Percentiles rank a stretch among this genome's conserved stretches.
Evolutionary conservation across 2,888 invertebrate species (phyloP).

Genomic region (Tipula helvola): DNA sequence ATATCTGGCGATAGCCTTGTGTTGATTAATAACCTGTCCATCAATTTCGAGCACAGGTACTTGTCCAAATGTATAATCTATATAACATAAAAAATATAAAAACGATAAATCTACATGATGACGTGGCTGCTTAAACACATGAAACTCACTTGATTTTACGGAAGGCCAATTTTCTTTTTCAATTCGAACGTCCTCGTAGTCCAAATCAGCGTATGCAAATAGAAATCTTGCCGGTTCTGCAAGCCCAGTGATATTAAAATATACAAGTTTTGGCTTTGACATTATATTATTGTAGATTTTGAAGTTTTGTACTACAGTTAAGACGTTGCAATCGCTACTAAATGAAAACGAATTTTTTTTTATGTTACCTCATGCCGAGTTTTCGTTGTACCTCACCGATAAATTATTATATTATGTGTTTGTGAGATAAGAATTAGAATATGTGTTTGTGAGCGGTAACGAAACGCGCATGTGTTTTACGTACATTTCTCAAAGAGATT

Average conservation of each 20-base stretch:
- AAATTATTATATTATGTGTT: too few species aligned
- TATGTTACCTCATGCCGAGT: too few species aligned
- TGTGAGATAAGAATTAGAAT: too few species aligned
- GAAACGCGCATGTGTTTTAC: too few species aligned
- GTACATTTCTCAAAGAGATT: too few species aligned
- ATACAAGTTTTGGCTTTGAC: constrained; percentile 21
- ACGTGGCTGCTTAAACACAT: too few species aligned
- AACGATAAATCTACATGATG: too few species aligned
- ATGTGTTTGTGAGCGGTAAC: too few species aligned
- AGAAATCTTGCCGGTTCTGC: constrained; percentile 50
- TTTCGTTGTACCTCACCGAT: too few species aligned
- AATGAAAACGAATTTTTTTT: too few species aligned
- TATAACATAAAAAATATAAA: neutral
- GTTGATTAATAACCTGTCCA: constrained; percentile 38
- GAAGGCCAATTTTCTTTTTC: constrained; percentile 42
- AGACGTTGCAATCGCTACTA: neutral
- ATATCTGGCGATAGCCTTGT: constrained; percentile 39
- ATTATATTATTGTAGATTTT: too few species aligned
- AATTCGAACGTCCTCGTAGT: constrained; percentile 49
- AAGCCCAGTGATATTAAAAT: constrained; percentile 48
- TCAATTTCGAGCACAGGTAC: constrained; percentile 31
- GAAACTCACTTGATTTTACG: constrained; percentile 39
- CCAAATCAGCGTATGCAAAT: constrained; percentile 44
- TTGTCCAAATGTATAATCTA: constrained; percentile 14
- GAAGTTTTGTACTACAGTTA: neutral